A percentile compares a stretch with the other conserved stretches of the same genome.
Conservation (phyloP, 2,888 invertebrate species). For the Pecten maximus region DNA sequence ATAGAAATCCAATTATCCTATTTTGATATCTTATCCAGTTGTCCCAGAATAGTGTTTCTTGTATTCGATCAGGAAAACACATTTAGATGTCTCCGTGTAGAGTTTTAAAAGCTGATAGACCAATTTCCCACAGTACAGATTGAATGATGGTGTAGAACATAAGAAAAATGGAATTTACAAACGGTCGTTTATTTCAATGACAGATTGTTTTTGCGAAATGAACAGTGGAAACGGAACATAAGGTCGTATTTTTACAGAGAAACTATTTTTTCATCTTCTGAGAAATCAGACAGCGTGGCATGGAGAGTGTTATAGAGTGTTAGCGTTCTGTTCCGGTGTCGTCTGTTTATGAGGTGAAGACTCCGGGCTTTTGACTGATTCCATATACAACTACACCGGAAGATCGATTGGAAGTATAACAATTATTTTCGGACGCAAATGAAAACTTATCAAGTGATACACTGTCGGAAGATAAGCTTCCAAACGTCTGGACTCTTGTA, state of each 20-base stretch:
- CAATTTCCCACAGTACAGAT: background rate
- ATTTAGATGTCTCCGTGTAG: background rate
- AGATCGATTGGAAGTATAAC: slow-evolving; percentile 1
- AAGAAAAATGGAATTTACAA: background rate
- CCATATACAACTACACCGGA: background rate
- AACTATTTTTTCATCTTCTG: background rate
- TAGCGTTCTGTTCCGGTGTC: background rate
- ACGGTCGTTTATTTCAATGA: background rate
- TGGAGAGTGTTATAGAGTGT: background rate
- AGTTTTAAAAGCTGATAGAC: background rate
- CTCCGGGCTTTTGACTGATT: background rate
- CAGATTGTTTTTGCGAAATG: background rate
- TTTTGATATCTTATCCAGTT: background rate
- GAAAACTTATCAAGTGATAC: slow-evolving; percentile 25
- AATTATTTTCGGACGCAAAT: slow-evolving; percentile 2
- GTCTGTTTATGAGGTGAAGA: background rate
- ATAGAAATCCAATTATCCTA: background rate
- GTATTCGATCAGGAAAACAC: background rate
- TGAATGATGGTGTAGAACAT: background rate
- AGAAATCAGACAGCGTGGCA: background rate
- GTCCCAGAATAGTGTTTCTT: background rate
- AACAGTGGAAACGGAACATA: background rate
- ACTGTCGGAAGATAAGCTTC: background rate
- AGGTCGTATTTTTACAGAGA: background rate
- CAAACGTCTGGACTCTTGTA: background rate